phyloP scores from a whole-genome alignment of 2,797 vertebrate genomes.

The Ceryle rudis region DNA sequence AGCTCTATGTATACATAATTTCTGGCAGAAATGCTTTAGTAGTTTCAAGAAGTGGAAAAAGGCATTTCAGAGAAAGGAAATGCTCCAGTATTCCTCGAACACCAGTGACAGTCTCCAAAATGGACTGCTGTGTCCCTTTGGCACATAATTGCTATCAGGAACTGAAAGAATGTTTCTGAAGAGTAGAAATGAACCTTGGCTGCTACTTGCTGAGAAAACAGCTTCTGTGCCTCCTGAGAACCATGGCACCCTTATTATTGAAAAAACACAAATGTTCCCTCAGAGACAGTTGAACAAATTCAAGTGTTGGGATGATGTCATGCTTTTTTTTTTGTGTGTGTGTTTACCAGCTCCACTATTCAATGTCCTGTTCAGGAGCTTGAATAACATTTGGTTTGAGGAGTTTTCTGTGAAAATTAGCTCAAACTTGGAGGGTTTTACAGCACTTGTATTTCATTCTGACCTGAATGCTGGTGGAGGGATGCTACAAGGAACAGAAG shows the following conservation, averaged over 20 bases:
- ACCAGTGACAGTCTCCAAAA: background rate
- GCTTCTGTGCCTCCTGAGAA: background rate
- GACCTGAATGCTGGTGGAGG: background rate
- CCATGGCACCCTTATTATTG: background rate
- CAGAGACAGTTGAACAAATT: background rate
- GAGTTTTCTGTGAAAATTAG: conserved; percentile 5
- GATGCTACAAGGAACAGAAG: background rate
- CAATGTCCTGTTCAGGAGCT: background rate
- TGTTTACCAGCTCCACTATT: background rate
- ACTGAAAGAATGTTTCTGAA: conserved; percentile 21
- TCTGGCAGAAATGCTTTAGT: background rate
- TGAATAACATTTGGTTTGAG: background rate
- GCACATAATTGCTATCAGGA: background rate
- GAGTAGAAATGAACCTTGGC: background rate
- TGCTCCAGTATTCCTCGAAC: background rate
- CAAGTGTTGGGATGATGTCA: conserved; percentile 2
- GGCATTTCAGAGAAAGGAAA: background rate
- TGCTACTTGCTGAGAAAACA: background rate
- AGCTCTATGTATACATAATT: background rate
- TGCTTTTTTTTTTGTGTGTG: background rate
- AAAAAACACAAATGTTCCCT: background rate
- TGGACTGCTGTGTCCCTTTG: background rate
- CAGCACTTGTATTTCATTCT: background rate
- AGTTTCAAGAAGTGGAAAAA: background rate
- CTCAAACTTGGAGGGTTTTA: background rate